phyloP scores from a whole-genome alignment of 2,113 vertebrate genomes.

The Peromyscus californicus region DNA sequence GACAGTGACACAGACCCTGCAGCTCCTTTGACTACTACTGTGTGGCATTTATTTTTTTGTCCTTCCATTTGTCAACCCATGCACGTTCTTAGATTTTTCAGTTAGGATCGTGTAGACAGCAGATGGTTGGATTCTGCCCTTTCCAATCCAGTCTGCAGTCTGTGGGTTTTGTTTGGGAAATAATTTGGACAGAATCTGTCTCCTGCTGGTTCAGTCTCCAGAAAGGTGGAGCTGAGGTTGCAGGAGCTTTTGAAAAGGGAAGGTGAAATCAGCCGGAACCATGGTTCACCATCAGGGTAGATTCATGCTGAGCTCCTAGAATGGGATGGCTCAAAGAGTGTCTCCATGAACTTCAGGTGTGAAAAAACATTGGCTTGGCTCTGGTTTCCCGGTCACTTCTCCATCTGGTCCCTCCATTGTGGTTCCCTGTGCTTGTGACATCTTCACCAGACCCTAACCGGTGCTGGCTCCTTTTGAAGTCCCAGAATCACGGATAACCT shows the following conservation, averaged over 20 bases:
- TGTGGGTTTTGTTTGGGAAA: neutral
- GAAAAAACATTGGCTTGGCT: neutral
- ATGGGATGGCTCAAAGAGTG: neutral
- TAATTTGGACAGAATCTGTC: neutral
- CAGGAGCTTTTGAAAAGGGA: neutral
- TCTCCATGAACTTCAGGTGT: neutral
- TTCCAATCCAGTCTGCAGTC: neutral
- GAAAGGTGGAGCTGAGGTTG: neutral
- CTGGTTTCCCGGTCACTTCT: neutral
- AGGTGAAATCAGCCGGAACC: neutral
- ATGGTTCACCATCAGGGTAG: neutral
- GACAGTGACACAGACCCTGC: neutral
- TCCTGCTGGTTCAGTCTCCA: neutral
- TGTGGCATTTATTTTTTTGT: neutral
- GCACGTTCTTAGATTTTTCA: neutral
- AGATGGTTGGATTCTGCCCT: neutral
- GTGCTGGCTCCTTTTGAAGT: neutral
- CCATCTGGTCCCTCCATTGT: neutral
- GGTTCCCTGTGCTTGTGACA: neutral
- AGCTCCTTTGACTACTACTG: neutral
- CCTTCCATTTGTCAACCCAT: neutral
- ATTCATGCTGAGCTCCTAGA: neutral
- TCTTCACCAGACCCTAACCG: neutral
- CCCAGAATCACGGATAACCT: neutral
- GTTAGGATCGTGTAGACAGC: neutral